Evolutionary conservation across 2,797 vertebrate genomes (phyloP), one percentile per base, ranked within the genome.

Genomic region (Erethizon dorsatum): DNA sequence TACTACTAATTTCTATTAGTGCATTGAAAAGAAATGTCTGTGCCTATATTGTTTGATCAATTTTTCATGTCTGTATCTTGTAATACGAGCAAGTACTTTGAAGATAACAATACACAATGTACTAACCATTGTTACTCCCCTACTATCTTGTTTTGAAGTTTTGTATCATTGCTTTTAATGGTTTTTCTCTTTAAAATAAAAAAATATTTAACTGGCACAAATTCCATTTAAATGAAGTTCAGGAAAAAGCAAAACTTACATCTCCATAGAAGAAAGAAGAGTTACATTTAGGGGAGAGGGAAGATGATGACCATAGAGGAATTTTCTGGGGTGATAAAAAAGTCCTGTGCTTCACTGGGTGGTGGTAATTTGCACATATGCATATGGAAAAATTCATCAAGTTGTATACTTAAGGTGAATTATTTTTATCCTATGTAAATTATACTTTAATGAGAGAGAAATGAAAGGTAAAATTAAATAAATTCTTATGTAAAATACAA

Each of bases 381-480:
- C 15, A 54, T 28, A 41, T 57, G 17, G 17, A 85, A 80, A 97
- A 54, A 77, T 75, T 75, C 9, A 73, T 45, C 57, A 52, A 73
- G 9, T 77, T 87, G 59, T 77, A 89, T 14, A 65, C 31, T 69
- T 77, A 63, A 90, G 24, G 56, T 71, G 12, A 78, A 37, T 28
- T 85, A 11, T 65, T 80, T 94, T 75, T 77, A 52, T 4, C 18
- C 24, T 18, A 17, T 9, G 3, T 54, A 82, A 54, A 33, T 89
- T 50, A 89, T 33, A 89, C 45, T 80, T 89, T 52, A 67, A 33
- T 59, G 41, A 31, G 13, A 94, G 79, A 83, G 47, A 90, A 93
- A 83, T 50, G 6, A 84, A 82, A 92, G 78, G 24, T 45, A 85
- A 84, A 57, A 26, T 83, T 86, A 85, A 83, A 73, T 89, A 89